Percentiles rank a stretch among this genome's conserved stretches.
Evolutionary conservation across 1,140 invertebrate species (phyloP).

Genomic region (Cydia pomonella): DNA sequence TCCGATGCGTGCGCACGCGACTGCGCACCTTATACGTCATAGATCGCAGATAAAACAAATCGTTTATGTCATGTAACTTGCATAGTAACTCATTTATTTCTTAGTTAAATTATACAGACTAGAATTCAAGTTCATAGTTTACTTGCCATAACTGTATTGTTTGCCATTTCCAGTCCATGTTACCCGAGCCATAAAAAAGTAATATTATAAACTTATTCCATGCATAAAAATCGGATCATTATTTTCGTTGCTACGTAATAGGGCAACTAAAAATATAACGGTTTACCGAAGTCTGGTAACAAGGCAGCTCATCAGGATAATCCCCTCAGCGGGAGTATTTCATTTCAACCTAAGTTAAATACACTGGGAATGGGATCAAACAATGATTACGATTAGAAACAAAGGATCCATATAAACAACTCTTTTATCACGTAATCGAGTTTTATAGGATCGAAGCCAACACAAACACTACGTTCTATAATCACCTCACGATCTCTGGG

Average conservation of each 20-base stretch:
- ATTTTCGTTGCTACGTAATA: too few relatives aligned
- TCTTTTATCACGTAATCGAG: constrained; percentile 2
- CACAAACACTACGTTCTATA: background rate
- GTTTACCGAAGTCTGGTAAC: too few relatives aligned
- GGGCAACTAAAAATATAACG: too few relatives aligned
- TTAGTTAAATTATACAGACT: background rate
- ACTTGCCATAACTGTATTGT: background rate
- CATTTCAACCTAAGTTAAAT: too few relatives aligned
- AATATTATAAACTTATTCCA: too few relatives aligned
- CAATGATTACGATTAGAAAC: background rate
- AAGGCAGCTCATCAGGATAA: too few relatives aligned
- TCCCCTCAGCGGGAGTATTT: too few relatives aligned
- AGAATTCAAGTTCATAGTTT: background rate
- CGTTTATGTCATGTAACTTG: constrained; percentile 2
- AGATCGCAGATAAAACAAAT: constrained; percentile 15
- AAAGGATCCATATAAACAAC: background rate
- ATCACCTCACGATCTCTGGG: constrained; percentile 16
- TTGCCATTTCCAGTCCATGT: too few relatives aligned
- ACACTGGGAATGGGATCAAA: background rate
- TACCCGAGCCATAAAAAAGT: too few relatives aligned
- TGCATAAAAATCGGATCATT: too few relatives aligned
- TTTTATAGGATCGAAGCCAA: background rate
- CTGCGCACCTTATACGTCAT: background rate
- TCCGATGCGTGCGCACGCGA: constrained; percentile 10
- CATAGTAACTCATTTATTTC: background rate